Evolutionary conservation across 2,888 invertebrate species (phyloP).

Genomic region (Seladonia tumulorum): DNA sequence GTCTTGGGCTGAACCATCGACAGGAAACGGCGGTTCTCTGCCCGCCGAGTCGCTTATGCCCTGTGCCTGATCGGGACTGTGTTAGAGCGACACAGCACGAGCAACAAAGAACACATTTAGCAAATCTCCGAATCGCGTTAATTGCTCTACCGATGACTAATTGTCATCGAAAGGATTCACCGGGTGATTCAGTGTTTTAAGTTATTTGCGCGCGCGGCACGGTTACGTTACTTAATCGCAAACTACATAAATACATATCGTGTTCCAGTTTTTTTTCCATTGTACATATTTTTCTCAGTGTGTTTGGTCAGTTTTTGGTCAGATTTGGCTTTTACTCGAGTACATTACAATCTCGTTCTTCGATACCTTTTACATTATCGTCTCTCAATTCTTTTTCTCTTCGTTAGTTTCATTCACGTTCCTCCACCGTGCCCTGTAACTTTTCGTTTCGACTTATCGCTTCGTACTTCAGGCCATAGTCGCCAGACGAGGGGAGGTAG

Average conservation of each 20-base stretch:
- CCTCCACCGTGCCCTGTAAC: slow-evolving; percentile 35
- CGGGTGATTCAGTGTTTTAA: background rate
- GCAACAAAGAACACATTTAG: slow-evolving; percentile 15
- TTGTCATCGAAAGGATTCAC: background rate
- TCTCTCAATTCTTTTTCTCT: slow-evolving; percentile 19
- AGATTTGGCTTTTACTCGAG: slow-evolving; percentile 3
- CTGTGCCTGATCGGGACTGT: background rate
- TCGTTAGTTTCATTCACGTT: slow-evolving; percentile 16
- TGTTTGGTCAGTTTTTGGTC: slow-evolving; percentile 2
- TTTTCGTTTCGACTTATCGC: slow-evolving; percentile 45
- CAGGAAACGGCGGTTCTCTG: too few species aligned
- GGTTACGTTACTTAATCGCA: slow-evolving; percentile 9
- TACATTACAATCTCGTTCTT: background rate
- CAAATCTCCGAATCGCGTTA: background rate
- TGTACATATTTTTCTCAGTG: slow-evolving; percentile 18
- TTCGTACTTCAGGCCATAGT: slow-evolving; percentile 22
- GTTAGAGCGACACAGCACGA: slow-evolving; percentile 17
- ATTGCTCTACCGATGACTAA: background rate
- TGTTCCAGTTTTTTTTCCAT: background rate
- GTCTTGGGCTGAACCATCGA: too few species aligned
- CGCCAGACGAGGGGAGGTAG: too few species aligned
- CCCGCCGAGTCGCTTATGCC: too few species aligned
- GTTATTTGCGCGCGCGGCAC: background rate
- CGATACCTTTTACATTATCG: background rate
- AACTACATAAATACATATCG: background rate